These are phyloP conservation scores for Eciton burchellii DNA, from an alignment of 1,140 invertebrate species.

Conservation along the genomic window DNA sequence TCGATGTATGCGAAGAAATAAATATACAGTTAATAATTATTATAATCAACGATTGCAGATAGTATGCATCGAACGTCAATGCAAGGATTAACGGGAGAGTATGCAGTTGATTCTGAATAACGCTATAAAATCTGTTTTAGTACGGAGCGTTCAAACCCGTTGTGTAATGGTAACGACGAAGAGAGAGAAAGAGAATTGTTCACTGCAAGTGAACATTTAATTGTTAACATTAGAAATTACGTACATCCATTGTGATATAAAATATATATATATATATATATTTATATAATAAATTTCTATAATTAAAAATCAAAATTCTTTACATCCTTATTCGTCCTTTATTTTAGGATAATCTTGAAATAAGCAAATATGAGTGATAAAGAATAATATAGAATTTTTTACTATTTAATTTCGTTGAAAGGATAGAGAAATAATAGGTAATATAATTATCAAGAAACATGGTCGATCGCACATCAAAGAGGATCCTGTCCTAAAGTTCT, in stretches of 20 bases:
- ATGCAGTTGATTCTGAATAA: not conserved
- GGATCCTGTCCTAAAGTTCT: no score
- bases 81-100: constrained; percentile 17
- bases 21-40: constrained; percentile 12
- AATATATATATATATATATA: no score
- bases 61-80: not conserved
- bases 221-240: not conserved
- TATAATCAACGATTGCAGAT: not conserved
- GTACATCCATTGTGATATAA: not conserved
- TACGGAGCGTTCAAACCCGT: not conserved
- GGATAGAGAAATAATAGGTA: no score
- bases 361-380: not conserved
- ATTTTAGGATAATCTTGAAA: not conserved
- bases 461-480: no score
- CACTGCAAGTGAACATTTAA: constrained; percentile 2
- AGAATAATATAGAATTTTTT: not conserved
- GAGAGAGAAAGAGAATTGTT: not conserved
- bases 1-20: not conserved
- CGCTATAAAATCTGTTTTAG: not conserved
- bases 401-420: no score
- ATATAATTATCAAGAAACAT: no score
- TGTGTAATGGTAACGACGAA: not conserved
- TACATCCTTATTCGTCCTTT: not conserved
- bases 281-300: constrained; percentile 17
- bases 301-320: constrained; percentile 19